Conservation (phyloP, 1,140 invertebrate species). For the Maconellicoccus hirsutus region DNA sequence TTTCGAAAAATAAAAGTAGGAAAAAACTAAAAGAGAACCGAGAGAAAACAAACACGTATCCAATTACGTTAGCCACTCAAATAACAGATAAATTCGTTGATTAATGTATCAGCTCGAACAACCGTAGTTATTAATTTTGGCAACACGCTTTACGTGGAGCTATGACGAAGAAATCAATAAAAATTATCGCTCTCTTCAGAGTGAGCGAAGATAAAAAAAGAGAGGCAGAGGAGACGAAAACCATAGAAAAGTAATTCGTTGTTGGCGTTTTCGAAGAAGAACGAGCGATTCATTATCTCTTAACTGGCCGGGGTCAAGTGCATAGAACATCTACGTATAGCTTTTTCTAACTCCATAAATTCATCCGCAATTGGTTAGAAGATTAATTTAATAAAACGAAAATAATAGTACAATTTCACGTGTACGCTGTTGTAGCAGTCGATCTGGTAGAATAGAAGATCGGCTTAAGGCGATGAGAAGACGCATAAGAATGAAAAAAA, state of each 20-base stretch:
- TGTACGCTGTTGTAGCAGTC: no score
- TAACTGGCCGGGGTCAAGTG: background rate
- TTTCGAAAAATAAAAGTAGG: no score
- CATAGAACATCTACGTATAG: background rate
- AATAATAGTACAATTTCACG: background rate
- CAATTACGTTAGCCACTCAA: no score
- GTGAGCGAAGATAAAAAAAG: background rate
- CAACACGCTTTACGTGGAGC: background rate
- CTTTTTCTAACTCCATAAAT: background rate
- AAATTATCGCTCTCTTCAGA: background rate
- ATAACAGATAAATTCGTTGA: no score
- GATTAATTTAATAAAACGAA: slow-evolving; percentile 10
- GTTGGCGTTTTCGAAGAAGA: background rate
- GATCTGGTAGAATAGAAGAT: background rate
- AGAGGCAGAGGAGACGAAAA: no score
- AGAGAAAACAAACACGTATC: no score
- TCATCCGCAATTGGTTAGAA: background rate
- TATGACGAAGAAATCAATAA: background rate
- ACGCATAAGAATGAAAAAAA: background rate
- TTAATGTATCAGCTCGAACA: no score
- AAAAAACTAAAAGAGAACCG: no score
- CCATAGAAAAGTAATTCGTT: background rate
- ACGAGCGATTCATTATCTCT: background rate
- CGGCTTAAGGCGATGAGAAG: background rate
- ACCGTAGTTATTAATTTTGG: background rate